Base-by-base conservation (phyloP, 1,140 invertebrate species). In the Megalopta genalis region DNA sequence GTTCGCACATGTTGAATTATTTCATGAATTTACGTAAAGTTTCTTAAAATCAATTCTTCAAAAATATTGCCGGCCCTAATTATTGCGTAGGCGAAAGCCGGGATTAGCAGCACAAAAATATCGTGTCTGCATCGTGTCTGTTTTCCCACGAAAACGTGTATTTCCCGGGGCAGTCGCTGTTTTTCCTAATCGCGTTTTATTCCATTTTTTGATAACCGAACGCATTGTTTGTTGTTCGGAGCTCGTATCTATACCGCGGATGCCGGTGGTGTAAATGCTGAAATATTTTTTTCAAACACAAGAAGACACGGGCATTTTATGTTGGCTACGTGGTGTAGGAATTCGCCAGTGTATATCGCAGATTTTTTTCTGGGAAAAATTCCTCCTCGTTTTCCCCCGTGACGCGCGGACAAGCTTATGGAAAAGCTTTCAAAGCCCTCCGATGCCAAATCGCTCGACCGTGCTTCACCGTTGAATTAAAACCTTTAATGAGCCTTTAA, bases 401-500 rank as follows among this genome's bases (percentile, higher is more conserved):
- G 64, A 66, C 64, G 32, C 32, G 64, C 39, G 64, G 25, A 25
- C 25, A 25, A 66, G 39, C 64, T 66, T 42, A 66, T 66, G 64
- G 9, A 66, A 46, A 66, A 66, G 39, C 64, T 25, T 66, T 66
- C 25, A 66, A 66, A 66, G 64, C 49, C 49, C 64, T 32, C 39
- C 21, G 63, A 46, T 66, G 39, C 39, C n/a, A 49, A 49, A 46
- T 66, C 64, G 39, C 64, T 49, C 10, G 39, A 1, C 39, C 23
- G 64, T 23, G n/a, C 25, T 12, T 9, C n/a, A n/a, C 39, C n/a
- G 37, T 32, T 4, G 32, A 66, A 66, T 66, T 66, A 66, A 66
- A 66, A 66, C n/a, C 63, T 8, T 65, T 65, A n/a, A 42, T 23
- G 39, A 39, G 39, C 39, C 39, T 66, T 46, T 25, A 25, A 66